Evolutionary conservation across 2,113 vertebrate genomes (phyloP).

Genomic region (Myotis lucifugus): DNA sequence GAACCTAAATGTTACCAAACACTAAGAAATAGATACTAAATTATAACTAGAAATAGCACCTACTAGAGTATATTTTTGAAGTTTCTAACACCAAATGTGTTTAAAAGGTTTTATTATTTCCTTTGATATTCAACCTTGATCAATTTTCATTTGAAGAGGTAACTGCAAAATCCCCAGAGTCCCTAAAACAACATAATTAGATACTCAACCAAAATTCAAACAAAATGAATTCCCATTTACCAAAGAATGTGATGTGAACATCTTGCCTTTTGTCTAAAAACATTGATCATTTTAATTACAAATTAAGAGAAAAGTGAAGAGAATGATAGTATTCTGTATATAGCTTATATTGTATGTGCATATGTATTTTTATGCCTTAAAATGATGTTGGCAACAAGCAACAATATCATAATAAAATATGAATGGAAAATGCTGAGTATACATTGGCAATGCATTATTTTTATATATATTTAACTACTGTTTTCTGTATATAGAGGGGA

Average conservation of each 20-base stretch:
- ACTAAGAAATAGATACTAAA: background rate
- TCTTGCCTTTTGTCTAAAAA: conserved; percentile 55
- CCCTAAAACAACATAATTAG: conserved; percentile 64
- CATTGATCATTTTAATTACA: conserved; percentile 51
- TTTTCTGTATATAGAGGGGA: background rate
- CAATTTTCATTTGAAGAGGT: conserved; percentile 73
- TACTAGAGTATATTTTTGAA: conserved; percentile 29
- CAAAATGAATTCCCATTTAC: conserved; percentile 65
- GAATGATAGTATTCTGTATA: background rate
- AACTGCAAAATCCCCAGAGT: conserved; percentile 49
- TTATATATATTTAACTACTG: background rate
- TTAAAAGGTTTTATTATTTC: conserved; percentile 51
- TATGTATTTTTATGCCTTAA: background rate
- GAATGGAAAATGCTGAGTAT: background rate
- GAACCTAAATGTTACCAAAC: background rate
- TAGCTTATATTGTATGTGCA: background rate
- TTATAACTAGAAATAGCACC: conserved; percentile 45
- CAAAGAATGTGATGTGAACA: conserved; percentile 66
- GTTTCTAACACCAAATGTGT: conserved; percentile 40
- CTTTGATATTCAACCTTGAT: conserved; percentile 74
- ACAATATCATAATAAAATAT: background rate
- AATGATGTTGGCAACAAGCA: background rate
- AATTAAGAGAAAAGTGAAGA: conserved; percentile 41
- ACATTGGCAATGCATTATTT: background rate
- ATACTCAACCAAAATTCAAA: conserved; percentile 69